phyloP scores from a whole-genome alignment of 1,140 invertebrate genomes.

The Coptotermes formosanus region DNA sequence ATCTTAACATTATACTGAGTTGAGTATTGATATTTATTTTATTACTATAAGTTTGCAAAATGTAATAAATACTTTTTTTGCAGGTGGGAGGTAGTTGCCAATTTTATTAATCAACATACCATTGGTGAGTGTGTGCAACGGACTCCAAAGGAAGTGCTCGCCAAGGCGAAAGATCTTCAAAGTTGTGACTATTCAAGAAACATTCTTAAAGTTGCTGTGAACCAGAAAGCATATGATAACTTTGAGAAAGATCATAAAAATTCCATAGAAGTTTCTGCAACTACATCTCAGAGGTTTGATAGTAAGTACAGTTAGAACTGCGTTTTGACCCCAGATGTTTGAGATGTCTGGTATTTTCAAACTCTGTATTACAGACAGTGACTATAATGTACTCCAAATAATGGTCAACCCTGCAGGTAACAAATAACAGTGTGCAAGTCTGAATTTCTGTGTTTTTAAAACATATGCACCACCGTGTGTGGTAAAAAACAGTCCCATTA shows the following conservation, averaged over 20 bases:
- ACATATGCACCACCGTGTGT: too few species aligned
- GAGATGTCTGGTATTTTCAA: too few species aligned
- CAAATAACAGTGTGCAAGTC: too few species aligned
- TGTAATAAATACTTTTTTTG: constrained; percentile 14
- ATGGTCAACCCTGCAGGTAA: too few species aligned
- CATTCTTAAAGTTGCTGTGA: constrained; percentile 79
- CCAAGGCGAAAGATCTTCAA: constrained; percentile 93
- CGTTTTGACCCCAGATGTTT: too few species aligned
- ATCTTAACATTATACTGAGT: too few species aligned
- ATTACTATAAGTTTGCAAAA: too few species aligned
- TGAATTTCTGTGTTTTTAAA: too few species aligned
- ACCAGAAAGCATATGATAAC: constrained; percentile 88
- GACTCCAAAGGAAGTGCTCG: constrained; percentile 87
- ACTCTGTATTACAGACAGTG: too few species aligned
- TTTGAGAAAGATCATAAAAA: constrained; percentile 58
- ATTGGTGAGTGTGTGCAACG: constrained; percentile 48
- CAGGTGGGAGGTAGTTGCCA: constrained; percentile 92
- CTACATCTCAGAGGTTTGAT: constrained; percentile 56
- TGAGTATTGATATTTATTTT: too few species aligned
- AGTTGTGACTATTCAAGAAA: constrained; percentile 85
- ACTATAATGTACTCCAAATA: too few species aligned
- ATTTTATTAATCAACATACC: constrained; percentile 92
- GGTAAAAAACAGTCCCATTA: too few species aligned
- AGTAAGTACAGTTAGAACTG: constrained; percentile 40
- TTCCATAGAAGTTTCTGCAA: constrained; percentile 58